phyloP scores from a whole-genome alignment of 92 coral and sea anemone genomes.

The Zoanthus gigantus region DNA sequence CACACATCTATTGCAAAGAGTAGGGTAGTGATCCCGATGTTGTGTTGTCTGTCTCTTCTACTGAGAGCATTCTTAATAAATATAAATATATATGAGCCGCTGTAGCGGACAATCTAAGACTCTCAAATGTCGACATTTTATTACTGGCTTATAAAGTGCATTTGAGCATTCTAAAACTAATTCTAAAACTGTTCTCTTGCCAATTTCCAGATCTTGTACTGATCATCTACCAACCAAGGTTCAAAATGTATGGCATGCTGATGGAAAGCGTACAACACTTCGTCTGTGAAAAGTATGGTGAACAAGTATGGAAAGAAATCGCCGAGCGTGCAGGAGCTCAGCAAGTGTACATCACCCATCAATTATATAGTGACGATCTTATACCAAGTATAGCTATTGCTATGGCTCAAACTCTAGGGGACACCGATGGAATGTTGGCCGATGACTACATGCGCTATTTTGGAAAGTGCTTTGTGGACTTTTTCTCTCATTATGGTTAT shows the following conservation, averaged over 20 bases:
- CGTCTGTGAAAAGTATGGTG: constrained; percentile 76
- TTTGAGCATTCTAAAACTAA: no score
- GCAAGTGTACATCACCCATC: constrained; percentile 82
- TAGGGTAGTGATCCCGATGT: no score
- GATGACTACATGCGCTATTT: constrained; percentile 78
- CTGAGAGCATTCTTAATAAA: no score
- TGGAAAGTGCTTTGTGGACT: constrained; percentile 81
- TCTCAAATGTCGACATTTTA: no score
- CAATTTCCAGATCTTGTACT: constrained; percentile 2
- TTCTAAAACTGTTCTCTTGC: neutral
- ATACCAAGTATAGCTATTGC: constrained; percentile 71
- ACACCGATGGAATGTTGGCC: constrained; percentile 54
- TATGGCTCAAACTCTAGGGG: constrained; percentile 64
- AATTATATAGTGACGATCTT: constrained; percentile 74
- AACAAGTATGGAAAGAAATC: constrained; percentile 71
- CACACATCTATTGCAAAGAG: no score
- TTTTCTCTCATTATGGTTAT: constrained; percentile 85
- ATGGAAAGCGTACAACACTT: constrained; percentile 84
- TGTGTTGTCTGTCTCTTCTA: no score
- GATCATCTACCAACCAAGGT: neutral
- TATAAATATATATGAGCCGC: no score
- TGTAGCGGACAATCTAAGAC: no score
- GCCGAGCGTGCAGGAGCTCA: constrained; percentile 67
- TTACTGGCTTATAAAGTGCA: no score
- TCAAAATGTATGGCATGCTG: constrained; percentile 87